Evolutionary conservation across 64 coral and sea anemone species (phyloP).

Genomic region (Platygyra sinensis): DNA sequence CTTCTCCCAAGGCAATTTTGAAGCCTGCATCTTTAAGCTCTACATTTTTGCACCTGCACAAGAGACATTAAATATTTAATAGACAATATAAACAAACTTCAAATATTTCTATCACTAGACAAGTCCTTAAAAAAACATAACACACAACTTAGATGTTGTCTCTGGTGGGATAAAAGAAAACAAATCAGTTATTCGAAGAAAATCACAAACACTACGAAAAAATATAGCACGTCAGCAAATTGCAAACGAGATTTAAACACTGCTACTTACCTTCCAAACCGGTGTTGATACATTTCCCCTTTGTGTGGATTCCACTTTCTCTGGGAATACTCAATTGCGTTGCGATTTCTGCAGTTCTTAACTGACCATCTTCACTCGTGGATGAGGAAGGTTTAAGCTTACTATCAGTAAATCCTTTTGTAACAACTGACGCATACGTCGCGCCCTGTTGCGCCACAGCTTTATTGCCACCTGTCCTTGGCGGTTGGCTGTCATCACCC

Average conservation of each 20-base stretch:
- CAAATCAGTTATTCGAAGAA: neutral
- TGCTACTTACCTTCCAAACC: conserved; percentile 37
- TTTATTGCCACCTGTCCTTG: conserved; percentile 56
- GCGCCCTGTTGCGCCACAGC: conserved; percentile 12
- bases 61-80: conserved; percentile 15
- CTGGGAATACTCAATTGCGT: neutral
- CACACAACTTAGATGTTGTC: neutral
- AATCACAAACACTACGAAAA: neutral
- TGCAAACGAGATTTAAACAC: neutral
- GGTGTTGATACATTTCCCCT: conserved; percentile 27
- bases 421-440: conserved; percentile 87
- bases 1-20: neutral
- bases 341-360: neutral
- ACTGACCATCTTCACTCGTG: neutral
- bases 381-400: neutral
- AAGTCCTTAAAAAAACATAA: neutral
- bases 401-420: conserved; percentile 64
- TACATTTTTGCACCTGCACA: neutral
- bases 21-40: neutral
- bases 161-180: neutral
- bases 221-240: neutral
- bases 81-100: conserved; percentile 3
- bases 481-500: conserved; percentile 47
- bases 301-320: neutral
- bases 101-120: conserved; percentile 43